Evolutionary conservation across 1,140 invertebrate genomes (phyloP), one percentile per base, ranked within the genome.

Genomic region (Halesus radiatus): DNA sequence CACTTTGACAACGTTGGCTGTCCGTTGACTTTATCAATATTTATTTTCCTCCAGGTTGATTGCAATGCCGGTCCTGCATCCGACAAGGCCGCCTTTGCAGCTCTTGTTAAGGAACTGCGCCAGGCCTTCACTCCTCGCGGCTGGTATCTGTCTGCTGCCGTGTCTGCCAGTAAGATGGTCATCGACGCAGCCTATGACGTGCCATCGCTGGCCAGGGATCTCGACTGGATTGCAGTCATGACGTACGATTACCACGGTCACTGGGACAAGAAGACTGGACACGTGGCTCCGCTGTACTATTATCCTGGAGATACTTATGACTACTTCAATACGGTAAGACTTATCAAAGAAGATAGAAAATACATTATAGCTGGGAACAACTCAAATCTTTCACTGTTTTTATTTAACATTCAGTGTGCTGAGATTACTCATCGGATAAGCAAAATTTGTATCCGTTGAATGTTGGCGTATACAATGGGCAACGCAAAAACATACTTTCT

Each of bases 241-340:
- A 93, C 95, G 0, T 97, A 97, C 84, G 96, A 97, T 84, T 97
- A 93, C 85, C 96, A 97, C 84, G 96, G 95, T 0, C 93, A 95
- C 83, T 96, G 95, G 92, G 95, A 96, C 81, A 95, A 95, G 81
- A 92, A 92, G 83, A 97, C 96, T 4, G 95, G 95, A 3, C 96
- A 97, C 84, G 92, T 96, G 18, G 92, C 96, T 0, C 96, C 96
- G 0, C 88, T 97, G 79, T 95, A 94, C 84, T 90, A 92, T 72
- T 93, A 95, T 84, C 91, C 93, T 1, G 90, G 93, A 5, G 93
- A 94, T 85, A 91, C 92, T 29, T 93, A 95, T 50, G 88, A 91
- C 6, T 91, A 89, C 77, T 91, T 89, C 76, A 92, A 92, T 85
- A 84, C 90, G 53, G 91, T 92, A 86, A 86, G 86, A 85, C 70